Evolutionary conservation across 2,797 vertebrate genomes (phyloP), one percentile per base, ranked within the genome.

Genomic region (Ctenopoma kingsleyae): DNA sequence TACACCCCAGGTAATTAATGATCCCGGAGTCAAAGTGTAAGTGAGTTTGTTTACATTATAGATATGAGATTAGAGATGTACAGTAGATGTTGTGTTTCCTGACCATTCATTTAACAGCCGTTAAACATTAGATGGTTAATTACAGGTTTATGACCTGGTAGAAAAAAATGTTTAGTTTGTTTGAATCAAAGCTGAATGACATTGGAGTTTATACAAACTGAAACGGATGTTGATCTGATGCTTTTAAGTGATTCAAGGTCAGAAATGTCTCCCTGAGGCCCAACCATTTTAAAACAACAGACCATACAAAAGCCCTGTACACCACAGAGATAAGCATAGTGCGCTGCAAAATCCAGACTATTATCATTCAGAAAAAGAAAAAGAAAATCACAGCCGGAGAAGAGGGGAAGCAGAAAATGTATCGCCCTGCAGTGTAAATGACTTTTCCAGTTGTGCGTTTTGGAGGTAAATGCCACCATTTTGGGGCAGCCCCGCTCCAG

Each of bases 1-100:
- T 69, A 60, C 44, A 73, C 73, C 59, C 32, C 67, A 76, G 81
- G 57, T 82, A 86, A 87, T 89, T 83, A 87, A 69, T 71, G 8
- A 72, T 27, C 48, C 53, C 4, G 9, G 15, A 59, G 53, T 15
- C 20, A 46, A 67, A 49, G 47, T 47, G 13, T 20, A 16, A 51
- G 3, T 10, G 9, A 6, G 61, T 52, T 41, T 57, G 54, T 68
- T 66, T 67, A 65, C 10, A 36, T 55, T 32, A 19, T 40, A 51
- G 16, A 47, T 50, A 32, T 69, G 36, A 49, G 20, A 27, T 49
- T 46, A 38, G 17, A 74, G 47, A 41, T 43, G 2, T 17, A 16
- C 40, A 6, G 5, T 17, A 48, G 25, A 27, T 65, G 22, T 30
- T 27, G 2, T 46, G 41, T 35, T 65, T 12, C 9, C 1, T 2